Conservation (phyloP, 2,888 invertebrate genomes). For the Nephrotoma appendiculata region DNA sequence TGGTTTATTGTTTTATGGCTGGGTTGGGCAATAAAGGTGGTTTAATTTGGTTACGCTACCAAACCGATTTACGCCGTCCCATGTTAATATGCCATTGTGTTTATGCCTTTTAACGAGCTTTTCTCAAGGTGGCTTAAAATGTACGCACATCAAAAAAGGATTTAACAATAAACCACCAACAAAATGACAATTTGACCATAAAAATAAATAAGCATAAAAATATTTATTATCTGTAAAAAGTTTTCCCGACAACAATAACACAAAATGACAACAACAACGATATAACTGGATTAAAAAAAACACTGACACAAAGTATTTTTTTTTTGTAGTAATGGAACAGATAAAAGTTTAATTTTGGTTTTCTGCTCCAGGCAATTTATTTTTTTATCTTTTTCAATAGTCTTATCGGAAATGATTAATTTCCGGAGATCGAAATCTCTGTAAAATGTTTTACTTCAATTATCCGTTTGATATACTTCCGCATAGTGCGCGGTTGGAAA, state of each 20-base stretch:
- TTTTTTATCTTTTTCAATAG: background rate
- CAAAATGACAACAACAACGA: background rate
- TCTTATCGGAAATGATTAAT: background rate
- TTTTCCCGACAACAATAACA: background rate
- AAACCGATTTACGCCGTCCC: background rate
- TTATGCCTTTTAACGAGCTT: background rate
- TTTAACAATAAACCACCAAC: background rate
- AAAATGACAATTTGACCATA: background rate
- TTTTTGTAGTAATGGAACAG: background rate
- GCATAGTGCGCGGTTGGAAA: background rate
- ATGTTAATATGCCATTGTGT: background rate
- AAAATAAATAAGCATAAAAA: background rate
- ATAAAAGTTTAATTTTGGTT: background rate
- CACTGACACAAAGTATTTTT: background rate
- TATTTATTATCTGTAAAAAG: background rate
- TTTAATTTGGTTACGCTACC: too few relatives aligned
- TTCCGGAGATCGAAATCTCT: background rate
- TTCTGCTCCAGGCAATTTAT: background rate
- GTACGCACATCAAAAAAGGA: background rate
- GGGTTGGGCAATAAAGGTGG: too few relatives aligned
- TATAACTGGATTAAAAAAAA: background rate
- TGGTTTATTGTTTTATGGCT: too few relatives aligned
- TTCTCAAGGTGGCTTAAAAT: background rate
- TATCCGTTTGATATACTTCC: background rate
- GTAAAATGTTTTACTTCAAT: background rate